Evolutionary conservation across 2,888 invertebrate species (phyloP).

Genomic region (Melieria crassipennis): DNA sequence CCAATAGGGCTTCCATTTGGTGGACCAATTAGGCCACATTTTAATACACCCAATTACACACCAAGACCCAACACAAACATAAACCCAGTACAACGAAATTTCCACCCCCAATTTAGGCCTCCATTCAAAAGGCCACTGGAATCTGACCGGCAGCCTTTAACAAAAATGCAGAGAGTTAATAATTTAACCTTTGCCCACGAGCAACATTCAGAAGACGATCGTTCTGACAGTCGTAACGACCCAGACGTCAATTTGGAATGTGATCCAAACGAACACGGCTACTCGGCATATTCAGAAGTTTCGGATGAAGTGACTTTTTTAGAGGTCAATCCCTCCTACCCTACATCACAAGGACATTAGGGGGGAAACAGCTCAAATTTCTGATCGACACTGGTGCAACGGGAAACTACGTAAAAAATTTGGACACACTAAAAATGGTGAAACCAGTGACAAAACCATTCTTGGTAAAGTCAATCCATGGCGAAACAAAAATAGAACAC

Average conservation of each 20-base stretch:
- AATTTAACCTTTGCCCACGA: neutral
- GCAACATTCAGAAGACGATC: neutral
- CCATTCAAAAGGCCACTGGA: neutral
- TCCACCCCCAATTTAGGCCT: too few relatives aligned
- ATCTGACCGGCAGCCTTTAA: neutral
- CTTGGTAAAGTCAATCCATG: conserved; percentile 26
- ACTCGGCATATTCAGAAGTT: neutral
- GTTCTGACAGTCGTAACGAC: neutral
- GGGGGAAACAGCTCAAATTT: conserved; percentile 9
- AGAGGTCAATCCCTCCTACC: conserved; percentile 27
- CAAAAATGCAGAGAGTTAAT: conserved; percentile 8
- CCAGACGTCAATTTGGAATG: neutral
- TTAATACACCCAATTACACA: too few relatives aligned
- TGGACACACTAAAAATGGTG: neutral
- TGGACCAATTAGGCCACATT: too few relatives aligned
- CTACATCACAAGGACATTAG: conserved; percentile 21
- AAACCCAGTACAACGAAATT: too few relatives aligned
- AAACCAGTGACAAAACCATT: conserved; percentile 4
- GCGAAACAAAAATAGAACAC: conserved; percentile 12
- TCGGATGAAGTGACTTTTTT: conserved; percentile 7
- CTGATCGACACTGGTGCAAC: conserved; percentile 8
- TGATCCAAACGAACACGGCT: neutral
- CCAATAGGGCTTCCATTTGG: too few relatives aligned
- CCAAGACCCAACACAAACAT: too few relatives aligned
- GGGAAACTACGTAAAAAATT: conserved; percentile 20